These are phyloP conservation scores for Hirtodrosophila trivittata DNA, from an alignment of 2,888 invertebrate species.

Conservation along the genomic window DNA sequence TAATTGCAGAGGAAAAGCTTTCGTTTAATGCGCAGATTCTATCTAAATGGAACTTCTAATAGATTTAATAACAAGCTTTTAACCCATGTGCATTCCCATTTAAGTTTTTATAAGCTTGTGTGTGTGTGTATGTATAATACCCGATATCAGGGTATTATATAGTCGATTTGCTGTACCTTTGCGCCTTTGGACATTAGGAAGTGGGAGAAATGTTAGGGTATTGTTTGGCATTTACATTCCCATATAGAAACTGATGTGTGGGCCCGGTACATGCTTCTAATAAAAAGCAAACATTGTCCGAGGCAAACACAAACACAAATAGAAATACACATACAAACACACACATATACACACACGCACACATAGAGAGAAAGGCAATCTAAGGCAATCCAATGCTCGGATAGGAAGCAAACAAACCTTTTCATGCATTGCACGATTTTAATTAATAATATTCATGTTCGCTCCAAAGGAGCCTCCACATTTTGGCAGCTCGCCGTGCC, in stretches of 20 bases:
- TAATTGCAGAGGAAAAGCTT: too few species aligned
- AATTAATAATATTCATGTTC: conserved; percentile 75
- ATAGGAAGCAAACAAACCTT: conserved; percentile 58
- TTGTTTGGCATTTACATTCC: conserved; percentile 28
- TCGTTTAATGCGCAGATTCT: too few species aligned
- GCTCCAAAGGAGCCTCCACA: conserved; percentile 11
- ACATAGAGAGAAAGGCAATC: conserved; percentile 19
- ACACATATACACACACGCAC: conserved; percentile 1
- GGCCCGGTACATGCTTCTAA: conserved; percentile 57
- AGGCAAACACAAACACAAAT: conserved; percentile 60
- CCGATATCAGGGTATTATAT: not conserved
- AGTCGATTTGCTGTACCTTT: not conserved
- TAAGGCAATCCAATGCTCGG: conserved; percentile 38
- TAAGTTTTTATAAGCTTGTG: too few species aligned
- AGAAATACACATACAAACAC: conserved; percentile 23
- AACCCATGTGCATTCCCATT: too few species aligned
- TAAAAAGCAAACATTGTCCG: conserved; percentile 70
- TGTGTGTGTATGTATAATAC: too few species aligned
- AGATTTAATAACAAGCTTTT: too few species aligned
- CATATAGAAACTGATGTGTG: conserved; percentile 16
- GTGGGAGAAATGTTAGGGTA: conserved; percentile 18
- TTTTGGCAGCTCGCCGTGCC: conserved; percentile 8
- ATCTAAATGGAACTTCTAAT: too few species aligned
- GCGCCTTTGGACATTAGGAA: conserved; percentile 23
- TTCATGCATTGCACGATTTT: conserved; percentile 79